Evolutionary conservation across 2,113 vertebrate species (phyloP).

Genomic region (Felis chaus): DNA sequence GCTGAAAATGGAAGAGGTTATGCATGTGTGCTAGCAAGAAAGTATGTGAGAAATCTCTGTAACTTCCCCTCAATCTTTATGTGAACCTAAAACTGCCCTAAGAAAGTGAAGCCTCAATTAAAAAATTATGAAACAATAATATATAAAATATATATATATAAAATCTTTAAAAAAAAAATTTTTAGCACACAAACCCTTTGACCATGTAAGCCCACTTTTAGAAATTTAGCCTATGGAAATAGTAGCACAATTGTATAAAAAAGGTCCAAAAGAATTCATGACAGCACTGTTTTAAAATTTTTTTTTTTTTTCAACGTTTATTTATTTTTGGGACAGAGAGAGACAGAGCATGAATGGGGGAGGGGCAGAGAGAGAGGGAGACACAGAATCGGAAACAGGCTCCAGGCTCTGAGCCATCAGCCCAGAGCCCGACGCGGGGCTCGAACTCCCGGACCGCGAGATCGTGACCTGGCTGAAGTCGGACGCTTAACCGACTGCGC

Average conservation of each 20-base stretch:
- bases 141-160: no score
- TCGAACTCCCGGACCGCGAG: no score
- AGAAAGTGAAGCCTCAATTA: not conserved
- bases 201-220: constrained; percentile 6
- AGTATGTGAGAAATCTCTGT: not conserved
- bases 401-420: no score
- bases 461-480: no score
- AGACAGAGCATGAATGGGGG: no score
- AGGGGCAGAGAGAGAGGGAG: no score
- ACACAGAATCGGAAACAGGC: no score
- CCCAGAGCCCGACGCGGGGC: no score
- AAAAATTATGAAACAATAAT: not conserved
- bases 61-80: not conserved
- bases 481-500: no score
- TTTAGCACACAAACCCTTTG: not conserved
- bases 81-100: not conserved
- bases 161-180: not conserved
- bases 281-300: constrained; percentile 31
- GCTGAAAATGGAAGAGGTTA: no score
- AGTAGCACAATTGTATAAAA: not conserved
- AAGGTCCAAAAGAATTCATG: not conserved
- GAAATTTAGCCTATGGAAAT: not conserved
- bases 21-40: not conserved
- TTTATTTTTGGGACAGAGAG: no score
- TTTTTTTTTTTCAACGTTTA: no score